Evolutionary conservation across 2,797 vertebrate species (phyloP).

Genomic region (Otus scops): DNA sequence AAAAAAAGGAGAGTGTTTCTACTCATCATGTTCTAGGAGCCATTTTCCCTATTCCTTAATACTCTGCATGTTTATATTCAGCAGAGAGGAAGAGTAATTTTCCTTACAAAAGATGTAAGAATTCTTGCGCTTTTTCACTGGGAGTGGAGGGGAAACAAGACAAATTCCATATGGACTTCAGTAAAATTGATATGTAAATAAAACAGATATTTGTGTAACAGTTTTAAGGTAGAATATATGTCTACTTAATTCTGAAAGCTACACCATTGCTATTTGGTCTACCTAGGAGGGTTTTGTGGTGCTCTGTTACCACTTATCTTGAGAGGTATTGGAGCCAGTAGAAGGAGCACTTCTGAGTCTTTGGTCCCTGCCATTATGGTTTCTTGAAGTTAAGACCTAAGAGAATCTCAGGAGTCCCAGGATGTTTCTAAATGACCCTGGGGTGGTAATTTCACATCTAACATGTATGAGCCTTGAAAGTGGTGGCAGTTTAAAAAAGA

Average conservation of each 20-base stretch:
- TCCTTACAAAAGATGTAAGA: background rate
- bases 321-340: background rate
- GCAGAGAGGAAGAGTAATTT: background rate
- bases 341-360: background rate
- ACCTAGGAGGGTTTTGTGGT: background rate
- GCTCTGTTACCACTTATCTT: background rate
- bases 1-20: background rate
- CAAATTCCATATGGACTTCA: background rate
- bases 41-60: background rate
- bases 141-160: background rate
- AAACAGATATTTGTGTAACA: background rate
- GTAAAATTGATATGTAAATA: background rate
- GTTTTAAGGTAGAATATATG: background rate
- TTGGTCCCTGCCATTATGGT: background rate
- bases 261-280: background rate
- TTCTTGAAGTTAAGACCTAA: background rate
- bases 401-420: background rate
- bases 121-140: background rate
- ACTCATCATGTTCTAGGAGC: background rate
- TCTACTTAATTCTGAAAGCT: background rate
- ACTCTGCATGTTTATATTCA: background rate
- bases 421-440: background rate
- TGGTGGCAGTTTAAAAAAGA: background rate
- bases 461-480: background rate
- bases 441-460: background rate